phyloP scores from a whole-genome alignment of 2,113 vertebrate genomes.

The Anser cygnoides region DNA sequence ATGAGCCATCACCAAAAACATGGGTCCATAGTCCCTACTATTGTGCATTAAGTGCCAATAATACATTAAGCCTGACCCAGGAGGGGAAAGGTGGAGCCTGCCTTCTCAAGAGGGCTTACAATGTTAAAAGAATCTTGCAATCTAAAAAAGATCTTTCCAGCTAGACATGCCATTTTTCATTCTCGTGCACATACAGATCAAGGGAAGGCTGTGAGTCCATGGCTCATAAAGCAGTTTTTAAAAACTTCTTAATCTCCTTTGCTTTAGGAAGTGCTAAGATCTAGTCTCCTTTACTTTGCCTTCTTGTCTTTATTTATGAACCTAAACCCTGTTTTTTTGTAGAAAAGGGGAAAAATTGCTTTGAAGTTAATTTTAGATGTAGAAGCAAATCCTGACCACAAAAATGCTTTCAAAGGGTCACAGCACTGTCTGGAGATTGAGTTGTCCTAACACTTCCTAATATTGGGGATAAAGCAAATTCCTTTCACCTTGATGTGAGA shows the following conservation, averaged over 20 bases:
- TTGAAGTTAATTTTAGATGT: constrained; percentile 37
- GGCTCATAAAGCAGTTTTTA: not conserved
- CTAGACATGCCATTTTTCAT: constrained; percentile 8
- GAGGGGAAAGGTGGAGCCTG: not conserved
- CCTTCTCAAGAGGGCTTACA: not conserved
- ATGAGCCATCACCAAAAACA: not conserved
- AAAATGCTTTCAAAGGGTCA: constrained; percentile 42
- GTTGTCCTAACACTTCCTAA: not conserved
- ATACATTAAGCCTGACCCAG: not conserved
- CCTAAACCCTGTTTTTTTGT: not conserved
- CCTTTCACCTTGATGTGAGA: not conserved
- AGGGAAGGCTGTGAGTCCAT: not conserved
- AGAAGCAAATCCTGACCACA: constrained; percentile 25
- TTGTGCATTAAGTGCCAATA: not conserved
- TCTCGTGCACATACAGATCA: not conserved
- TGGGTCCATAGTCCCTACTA: not conserved
- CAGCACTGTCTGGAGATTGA: not conserved
- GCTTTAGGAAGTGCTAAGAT: not conserved
- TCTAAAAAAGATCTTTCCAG: not conserved
- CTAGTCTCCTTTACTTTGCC: not conserved
- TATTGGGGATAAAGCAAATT: not conserved
- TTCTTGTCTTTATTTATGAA: constrained; percentile 15
- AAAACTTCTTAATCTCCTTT: constrained; percentile 12
- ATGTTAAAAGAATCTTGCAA: not conserved
- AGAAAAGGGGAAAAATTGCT: not conserved